Percentiles rank a stretch among this genome's conserved stretches.
phyloP scores from a whole-genome alignment of 2,113 vertebrate genomes.

The Ariopsis seemanni region DNA sequence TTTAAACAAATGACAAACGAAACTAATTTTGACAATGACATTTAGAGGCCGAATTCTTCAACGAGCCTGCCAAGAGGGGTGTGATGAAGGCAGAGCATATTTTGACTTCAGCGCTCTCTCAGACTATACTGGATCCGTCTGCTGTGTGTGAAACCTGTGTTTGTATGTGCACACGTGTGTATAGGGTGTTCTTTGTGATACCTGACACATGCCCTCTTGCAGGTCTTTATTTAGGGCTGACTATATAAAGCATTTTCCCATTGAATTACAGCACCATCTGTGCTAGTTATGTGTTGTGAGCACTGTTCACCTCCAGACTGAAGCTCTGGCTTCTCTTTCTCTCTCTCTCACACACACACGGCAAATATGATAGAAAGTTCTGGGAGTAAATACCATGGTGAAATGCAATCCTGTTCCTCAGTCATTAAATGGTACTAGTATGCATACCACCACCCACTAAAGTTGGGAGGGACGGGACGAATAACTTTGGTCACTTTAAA shows the following conservation, averaged over 20 bases:
- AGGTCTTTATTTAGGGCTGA: constrained; percentile 76
- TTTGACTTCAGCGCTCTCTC: constrained; percentile 59
- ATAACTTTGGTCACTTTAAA: not conserved
- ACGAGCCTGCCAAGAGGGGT: constrained; percentile 53
- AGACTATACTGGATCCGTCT: constrained; percentile 58
- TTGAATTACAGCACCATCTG: constrained; percentile 85
- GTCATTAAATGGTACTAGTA: constrained; percentile 26
- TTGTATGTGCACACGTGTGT: constrained; percentile 66
- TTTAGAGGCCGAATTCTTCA: constrained; percentile 53
- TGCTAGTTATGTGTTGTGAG: constrained; percentile 71
- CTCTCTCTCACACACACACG: constrained; percentile 32
- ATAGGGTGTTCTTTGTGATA: constrained; percentile 76
- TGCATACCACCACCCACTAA: constrained; percentile 8
- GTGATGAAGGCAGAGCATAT: constrained; percentile 59
- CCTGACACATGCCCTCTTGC: constrained; percentile 72
- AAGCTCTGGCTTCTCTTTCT: constrained; percentile 53
- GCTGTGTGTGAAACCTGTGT: constrained; percentile 66
- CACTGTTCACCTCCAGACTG: constrained; percentile 54
- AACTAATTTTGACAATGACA: constrained; percentile 55
- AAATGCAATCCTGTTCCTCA: constrained; percentile 37
- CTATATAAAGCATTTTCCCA: constrained; percentile 81
- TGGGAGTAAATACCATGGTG: constrained; percentile 45
- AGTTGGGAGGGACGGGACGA: not conserved
- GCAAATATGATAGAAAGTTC: constrained; percentile 52
- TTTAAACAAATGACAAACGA: constrained; percentile 44